Evolutionary conservation across 2,113 vertebrate species (phyloP), one percentile per base, ranked within the genome.

Genomic region (Raja brachyura): DNA sequence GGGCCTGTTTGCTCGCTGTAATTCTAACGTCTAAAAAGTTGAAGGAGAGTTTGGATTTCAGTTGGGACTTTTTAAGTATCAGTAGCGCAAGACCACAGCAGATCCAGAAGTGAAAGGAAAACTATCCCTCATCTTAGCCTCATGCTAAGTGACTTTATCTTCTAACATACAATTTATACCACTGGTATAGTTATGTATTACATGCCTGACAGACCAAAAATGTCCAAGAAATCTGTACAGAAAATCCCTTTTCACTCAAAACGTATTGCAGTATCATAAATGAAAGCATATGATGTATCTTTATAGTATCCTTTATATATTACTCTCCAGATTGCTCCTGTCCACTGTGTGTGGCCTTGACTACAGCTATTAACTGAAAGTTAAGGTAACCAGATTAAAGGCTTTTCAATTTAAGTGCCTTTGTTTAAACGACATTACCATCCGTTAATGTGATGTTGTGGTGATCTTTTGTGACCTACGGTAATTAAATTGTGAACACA

Each of bases 311-410:
- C n/a, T 66, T 63, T 31, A 70, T 3, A 7, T 92, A 74, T 73
- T 28, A 74, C 66, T 48, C 48, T 25, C 22, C 68, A 92, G 68
- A 73, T 54, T 73, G 68, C n/a, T 92, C 39, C 90, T 92, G 63
- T 48, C 33, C 66, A 54, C 31, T 73, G 90, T 95, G 96, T 96
- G 96, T 96, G 96, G 96, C 95, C 95, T 96, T 93, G 76, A 94
- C 95, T 95, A 93, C 93, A 96, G 95, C 96, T 97, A 96, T 96
- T 95, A 96, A 93, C 94, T 94, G 94, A 94, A 95, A 94, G 93
- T 95, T 73, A 95, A 93, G 94, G 94, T 95, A 95, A 95, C 93
- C 95, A 96, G 96, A 96, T 96, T 96, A 96, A 96, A 96, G 95
- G 90, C 68, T 92, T 92, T 92, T 54, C 90, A 92, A 73, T 54